Conservation (phyloP, 2,113 vertebrate genomes). For the Herpailurus yagouaroundi region DNA sequence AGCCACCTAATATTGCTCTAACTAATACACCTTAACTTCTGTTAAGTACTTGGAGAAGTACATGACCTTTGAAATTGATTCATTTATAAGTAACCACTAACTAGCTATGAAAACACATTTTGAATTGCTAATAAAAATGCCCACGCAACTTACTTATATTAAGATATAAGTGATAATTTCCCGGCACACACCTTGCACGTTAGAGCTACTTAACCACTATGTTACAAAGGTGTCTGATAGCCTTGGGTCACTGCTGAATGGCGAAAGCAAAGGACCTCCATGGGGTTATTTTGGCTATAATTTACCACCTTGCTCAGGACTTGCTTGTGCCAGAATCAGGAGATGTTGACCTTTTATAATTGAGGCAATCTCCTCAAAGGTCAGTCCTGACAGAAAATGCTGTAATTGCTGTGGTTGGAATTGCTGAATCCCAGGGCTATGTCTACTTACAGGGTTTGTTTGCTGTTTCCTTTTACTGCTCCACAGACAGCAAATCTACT, state of each 20-base stretch:
- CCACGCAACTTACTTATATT: neutral
- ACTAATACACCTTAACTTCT: neutral
- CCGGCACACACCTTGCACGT: neutral
- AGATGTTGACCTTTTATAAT: slow-evolving; percentile 76
- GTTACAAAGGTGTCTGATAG: neutral
- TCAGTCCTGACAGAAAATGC: slow-evolving; percentile 68
- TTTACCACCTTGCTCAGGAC: slow-evolving; percentile 45
- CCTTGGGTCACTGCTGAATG: neutral
- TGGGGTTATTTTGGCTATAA: slow-evolving; percentile 15
- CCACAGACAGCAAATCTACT: neutral
- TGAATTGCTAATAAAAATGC: neutral
- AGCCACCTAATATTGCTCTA: neutral
- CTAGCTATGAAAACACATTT: slow-evolving; percentile 3
- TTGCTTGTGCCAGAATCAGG: slow-evolving; percentile 55
- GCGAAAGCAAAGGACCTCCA: neutral
- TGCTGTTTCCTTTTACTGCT: neutral
- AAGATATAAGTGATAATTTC: slow-evolving; percentile 10
- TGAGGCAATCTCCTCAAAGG: slow-evolving; percentile 74
- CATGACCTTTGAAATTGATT: neutral
- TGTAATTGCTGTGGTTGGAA: slow-evolving; percentile 63
- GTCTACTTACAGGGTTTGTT: neutral
- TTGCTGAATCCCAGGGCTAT: slow-evolving; percentile 19
- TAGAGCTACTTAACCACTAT: neutral
- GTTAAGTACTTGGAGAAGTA: neutral
- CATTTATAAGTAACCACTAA: neutral